Evolutionary conservation across 2,113 vertebrate genomes (phyloP), one percentile per base, ranked within the genome.

Genomic region (Origma solitaria): DNA sequence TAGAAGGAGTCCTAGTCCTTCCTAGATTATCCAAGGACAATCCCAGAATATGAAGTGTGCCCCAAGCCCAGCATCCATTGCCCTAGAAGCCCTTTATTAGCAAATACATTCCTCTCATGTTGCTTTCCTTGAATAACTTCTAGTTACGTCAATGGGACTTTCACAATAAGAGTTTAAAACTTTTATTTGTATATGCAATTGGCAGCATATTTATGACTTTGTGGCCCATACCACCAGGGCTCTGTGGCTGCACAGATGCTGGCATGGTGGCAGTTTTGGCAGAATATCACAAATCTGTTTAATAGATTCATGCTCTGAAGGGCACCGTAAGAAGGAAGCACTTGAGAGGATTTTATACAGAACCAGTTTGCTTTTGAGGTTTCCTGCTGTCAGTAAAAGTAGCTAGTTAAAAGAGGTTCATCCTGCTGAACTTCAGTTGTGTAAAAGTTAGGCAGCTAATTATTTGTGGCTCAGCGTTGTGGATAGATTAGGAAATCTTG

Each of bases 261-360:
- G 87, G 54, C 85, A 38, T 76, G 83, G 88, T 90, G 84, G 92
- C 86, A 95, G 66, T 86, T 85, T 70, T 86, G 72, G 65, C 11
- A 33, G 60, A 95, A 50, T 83, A 78, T 70, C 68, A 90, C 82
- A 38, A 7, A 56, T 78, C 61, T 72, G 18, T 50, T 62, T 84
- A 90, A 95, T 53, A 94, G 69, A 61, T 82, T 94, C 40, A 70
- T 85, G 33, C 94, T 95, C 76, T 92, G 88, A 94, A 96, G 92
- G 96, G 45, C 40, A 83, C 60, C 60, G 25, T 54, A 81, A 88
- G 47, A 73, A 82, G 10, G 64, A 86, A 66, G 58, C 54, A 64
- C 47, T 71, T 51, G 71, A 70, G 70, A 76, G 23, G 68, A 65
- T 54, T 94, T 90, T 47, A 30, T 40, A 38, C 45, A 72, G 8